A percentile compares a stretch with the other conserved stretches of the same genome.
These are phyloP conservation scores for Gasterosteus nipponicus DNA, from an alignment of 2,113 vertebrate genomes.

Conservation along the genomic window DNA sequence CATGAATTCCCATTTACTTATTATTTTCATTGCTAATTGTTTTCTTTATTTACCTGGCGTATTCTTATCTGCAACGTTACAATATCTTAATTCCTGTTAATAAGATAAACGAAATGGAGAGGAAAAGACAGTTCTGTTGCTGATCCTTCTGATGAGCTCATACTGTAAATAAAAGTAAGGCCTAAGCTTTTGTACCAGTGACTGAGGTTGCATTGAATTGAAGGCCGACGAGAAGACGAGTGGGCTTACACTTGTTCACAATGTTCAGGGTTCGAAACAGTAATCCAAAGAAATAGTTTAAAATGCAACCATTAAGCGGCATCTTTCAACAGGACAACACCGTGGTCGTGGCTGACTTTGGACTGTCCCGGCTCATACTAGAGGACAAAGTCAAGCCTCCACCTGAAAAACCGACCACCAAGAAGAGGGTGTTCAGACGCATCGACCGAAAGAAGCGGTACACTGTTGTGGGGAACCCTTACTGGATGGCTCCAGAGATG, in stretches of 20 bases:
- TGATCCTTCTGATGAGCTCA: neutral
- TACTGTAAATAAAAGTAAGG: neutral
- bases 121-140: no score
- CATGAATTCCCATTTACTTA: no score
- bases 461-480: slow-evolving; percentile 96
- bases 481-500: slow-evolving; percentile 99
- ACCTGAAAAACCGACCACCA: slow-evolving; percentile 86
- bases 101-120: no score
- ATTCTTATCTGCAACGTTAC: no score
- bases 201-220: neutral
- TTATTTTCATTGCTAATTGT: no score
- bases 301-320: neutral
- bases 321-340: slow-evolving; percentile 88
- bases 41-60: no score
- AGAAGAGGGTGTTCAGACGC: slow-evolving; percentile 90
- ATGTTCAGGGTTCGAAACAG: neutral
- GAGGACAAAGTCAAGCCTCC: slow-evolving; percentile 90
- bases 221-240: neutral
- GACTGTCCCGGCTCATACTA: slow-evolving; percentile 90
- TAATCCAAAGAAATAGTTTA: neutral
- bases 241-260: neutral
- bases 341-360: slow-evolving; percentile 95
- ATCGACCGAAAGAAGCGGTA: slow-evolving; percentile 94
- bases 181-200: neutral
- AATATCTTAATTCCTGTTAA: no score